Conservation (phyloP, 2,888 invertebrate genomes). For the Steromphala cineraria region DNA sequence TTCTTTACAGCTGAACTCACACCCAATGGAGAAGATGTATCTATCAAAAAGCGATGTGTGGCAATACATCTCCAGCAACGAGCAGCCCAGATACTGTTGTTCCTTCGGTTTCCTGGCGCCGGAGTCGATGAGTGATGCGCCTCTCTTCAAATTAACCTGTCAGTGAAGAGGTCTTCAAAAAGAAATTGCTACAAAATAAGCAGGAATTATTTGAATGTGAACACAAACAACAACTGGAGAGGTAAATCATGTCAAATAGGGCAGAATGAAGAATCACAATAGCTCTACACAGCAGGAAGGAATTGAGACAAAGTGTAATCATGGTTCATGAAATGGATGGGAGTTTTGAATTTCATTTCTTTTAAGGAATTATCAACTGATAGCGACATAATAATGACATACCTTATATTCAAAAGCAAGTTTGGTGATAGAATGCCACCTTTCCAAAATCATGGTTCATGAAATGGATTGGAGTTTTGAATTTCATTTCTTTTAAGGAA, state of each 20-base stretch:
- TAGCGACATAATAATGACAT: no score
- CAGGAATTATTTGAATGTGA: neutral
- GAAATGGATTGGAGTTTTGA: no score
- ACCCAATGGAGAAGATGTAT: neutral
- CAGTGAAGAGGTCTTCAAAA: neutral
- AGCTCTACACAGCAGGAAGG: no score
- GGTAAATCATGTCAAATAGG: neutral
- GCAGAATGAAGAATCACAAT: no score
- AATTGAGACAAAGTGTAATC: no score
- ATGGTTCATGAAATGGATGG: no score
- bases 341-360: no score
- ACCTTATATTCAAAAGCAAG: no score
- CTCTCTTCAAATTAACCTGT: neutral
- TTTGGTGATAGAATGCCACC: no score
- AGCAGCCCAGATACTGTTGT: neutral
- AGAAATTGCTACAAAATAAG: neutral
- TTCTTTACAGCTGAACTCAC: constrained; percentile 5
- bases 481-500: no score
- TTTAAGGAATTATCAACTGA: no score
- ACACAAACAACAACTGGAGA: neutral
- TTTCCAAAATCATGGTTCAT: no score
- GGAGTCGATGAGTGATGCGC: neutral
- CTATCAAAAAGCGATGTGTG: constrained; percentile 5
- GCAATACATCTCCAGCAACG: neutral
- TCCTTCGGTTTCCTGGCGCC: neutral